phyloP scores from a whole-genome alignment of 2,888 invertebrate genomes.

The Agonopterix alstromeriana region DNA sequence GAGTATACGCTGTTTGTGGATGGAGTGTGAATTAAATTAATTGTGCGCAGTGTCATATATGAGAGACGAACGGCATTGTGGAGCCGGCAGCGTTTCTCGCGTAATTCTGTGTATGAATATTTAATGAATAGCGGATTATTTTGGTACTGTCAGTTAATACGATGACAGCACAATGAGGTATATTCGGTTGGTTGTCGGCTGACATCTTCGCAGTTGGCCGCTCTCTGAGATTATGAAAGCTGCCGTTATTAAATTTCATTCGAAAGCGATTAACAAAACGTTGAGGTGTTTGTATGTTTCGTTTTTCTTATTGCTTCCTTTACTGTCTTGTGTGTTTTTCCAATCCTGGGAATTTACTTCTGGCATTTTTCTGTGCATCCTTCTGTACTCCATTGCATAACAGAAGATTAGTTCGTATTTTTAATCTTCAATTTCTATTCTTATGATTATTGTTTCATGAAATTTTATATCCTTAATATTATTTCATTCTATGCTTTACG shows the following conservation, averaged over 20 bases:
- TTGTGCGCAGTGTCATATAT: slow-evolving; percentile 37
- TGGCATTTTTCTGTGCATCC: too few species aligned
- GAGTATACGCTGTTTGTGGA: slow-evolving; percentile 16
- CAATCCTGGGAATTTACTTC: too few species aligned
- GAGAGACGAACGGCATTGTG: slow-evolving; percentile 44
- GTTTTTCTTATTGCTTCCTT: too few species aligned
- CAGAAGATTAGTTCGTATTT: too few species aligned
- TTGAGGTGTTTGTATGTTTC: too few species aligned
- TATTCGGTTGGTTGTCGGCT: slow-evolving; percentile 54
- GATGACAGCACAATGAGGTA: slow-evolving; percentile 69
- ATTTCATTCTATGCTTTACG: too few species aligned
- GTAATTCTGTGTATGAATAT: slow-evolving; percentile 63
- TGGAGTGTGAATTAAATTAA: slow-evolving; percentile 48
- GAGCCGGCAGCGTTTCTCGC: slow-evolving; percentile 47
- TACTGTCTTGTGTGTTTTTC: too few species aligned
- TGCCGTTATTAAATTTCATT: slow-evolving; percentile 31
- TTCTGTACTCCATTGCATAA: too few species aligned
- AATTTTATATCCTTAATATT: too few species aligned
- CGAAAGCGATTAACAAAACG: not conserved
- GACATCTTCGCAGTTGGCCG: slow-evolving; percentile 38
- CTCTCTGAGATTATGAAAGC: slow-evolving; percentile 36
- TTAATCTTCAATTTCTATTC: too few species aligned
- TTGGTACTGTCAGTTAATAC: slow-evolving; percentile 67
- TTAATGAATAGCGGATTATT: slow-evolving; percentile 68
- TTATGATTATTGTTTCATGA: too few species aligned